Percentiles rank a stretch among this genome's conserved stretches.
phyloP scores from a whole-genome alignment of 2,797 vertebrate species.

The Benthosema pterotum region DNA sequence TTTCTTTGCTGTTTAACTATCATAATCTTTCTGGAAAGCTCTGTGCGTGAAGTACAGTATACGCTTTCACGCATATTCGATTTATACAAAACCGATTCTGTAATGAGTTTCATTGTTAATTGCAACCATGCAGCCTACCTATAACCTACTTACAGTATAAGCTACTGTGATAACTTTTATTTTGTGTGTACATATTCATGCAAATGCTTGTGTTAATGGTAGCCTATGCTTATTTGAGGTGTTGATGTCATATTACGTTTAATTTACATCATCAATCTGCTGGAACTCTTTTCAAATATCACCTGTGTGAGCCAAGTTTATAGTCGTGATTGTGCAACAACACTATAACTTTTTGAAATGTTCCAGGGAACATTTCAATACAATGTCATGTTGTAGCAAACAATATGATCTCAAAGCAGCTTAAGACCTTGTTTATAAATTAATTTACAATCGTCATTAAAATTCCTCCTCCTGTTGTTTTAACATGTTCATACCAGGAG shows the following conservation, averaged over 20 bases:
- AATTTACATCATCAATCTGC: not conserved
- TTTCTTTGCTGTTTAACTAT: constrained; percentile 14
- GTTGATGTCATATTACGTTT: not conserved
- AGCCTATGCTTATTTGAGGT: not conserved
- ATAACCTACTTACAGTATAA: too few species aligned
- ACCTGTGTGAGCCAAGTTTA: constrained; percentile 5
- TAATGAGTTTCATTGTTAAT: too few species aligned
- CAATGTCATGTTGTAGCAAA: constrained; percentile 51
- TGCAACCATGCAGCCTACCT: too few species aligned
- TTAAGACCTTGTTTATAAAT: not conserved
- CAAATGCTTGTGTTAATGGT: too few species aligned
- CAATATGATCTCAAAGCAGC: constrained; percentile 68
- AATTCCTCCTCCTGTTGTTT: not conserved
- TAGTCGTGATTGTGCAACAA: not conserved
- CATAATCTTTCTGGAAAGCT: not conserved
- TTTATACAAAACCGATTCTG: too few species aligned
- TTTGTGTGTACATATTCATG: too few species aligned
- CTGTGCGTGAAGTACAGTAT: not conserved
- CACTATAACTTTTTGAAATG: not conserved
- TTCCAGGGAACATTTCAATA: not conserved
- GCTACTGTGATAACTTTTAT: too few species aligned
- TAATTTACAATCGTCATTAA: not conserved
- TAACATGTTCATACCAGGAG: too few species aligned
- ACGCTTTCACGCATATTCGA: too few species aligned
- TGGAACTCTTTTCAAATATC: not conserved